These are phyloP conservation scores for Chesias legatella DNA, from an alignment of 2,888 invertebrate species.

Conservation along the genomic window DNA sequence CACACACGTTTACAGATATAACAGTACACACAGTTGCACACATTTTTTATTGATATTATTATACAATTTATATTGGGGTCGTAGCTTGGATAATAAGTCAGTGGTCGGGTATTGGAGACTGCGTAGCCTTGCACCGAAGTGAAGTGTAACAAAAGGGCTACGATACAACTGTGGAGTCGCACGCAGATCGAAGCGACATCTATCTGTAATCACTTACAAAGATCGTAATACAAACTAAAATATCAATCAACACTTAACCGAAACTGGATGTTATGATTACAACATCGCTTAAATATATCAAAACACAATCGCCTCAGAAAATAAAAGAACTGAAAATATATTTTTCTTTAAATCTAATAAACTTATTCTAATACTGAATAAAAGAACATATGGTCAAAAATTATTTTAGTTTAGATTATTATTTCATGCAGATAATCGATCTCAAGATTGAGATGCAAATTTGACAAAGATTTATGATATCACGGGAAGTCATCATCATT, in stretches of 20 bases:
- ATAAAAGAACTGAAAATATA: conserved; percentile 43
- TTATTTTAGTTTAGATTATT: conserved; percentile 49
- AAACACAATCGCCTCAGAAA: conserved; percentile 36
- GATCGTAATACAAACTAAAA: conserved; percentile 19
- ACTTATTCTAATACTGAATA: conserved; percentile 51
- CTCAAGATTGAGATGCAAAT: conserved; percentile 22
- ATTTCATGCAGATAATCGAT: conserved; percentile 42
- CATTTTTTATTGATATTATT: too few species aligned
- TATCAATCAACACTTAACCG: conserved; percentile 21
- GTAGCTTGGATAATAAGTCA: too few species aligned
- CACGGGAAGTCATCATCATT: conserved; percentile 35
- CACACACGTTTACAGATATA: too few species aligned
- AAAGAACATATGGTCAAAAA: conserved; percentile 45
- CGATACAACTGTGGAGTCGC: neutral
- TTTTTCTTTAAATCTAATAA: conserved; percentile 51
- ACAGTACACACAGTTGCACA: too few species aligned
- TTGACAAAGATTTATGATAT: conserved; percentile 31
- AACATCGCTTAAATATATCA: conserved; percentile 20
- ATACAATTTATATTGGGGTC: too few species aligned
- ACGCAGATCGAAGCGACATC: too few species aligned
- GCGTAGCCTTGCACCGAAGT: too few species aligned
- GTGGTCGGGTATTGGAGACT: too few species aligned
- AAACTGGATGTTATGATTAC: conserved; percentile 21
- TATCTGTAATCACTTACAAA: too few species aligned
- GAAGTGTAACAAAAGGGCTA: conserved; percentile 1